These are phyloP conservation scores for Stichopus chloronotus DNA, from an alignment of 35 echinoderm and acorn worm genomes.

Conservation along the genomic window DNA sequence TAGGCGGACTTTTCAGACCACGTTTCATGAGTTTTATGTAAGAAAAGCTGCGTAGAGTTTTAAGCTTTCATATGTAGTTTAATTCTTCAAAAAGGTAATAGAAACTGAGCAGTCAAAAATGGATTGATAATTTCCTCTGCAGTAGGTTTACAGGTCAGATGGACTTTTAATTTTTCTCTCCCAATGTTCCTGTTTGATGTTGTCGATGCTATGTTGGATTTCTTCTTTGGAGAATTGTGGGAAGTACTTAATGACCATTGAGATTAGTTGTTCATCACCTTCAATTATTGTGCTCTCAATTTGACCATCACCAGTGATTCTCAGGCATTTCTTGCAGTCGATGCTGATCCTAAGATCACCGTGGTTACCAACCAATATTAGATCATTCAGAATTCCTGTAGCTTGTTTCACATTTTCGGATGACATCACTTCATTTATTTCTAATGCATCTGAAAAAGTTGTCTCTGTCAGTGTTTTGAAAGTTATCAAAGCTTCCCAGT, in stretches of 20 bases:
- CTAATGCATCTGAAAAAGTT: neutral
- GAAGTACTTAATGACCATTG: neutral
- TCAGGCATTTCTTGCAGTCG: neutral
- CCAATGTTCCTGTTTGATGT: neutral
- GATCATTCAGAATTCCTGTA: neutral
- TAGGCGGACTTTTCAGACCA: too few species aligned
- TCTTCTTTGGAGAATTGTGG: conserved; percentile 5
- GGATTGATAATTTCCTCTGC: too few species aligned
- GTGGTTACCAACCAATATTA: neutral
- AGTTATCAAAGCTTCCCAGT: conserved; percentile 19
- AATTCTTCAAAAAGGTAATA: too few species aligned
- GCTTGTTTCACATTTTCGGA: neutral
- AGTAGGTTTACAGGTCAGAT: too few species aligned
- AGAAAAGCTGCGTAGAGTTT: too few species aligned
- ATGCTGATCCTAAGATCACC: neutral
- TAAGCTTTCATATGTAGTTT: too few species aligned
- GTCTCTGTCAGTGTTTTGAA: neutral
- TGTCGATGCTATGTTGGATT: neutral
- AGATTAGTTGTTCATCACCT: neutral
- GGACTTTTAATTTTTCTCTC: too few species aligned
- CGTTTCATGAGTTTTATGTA: too few species aligned
- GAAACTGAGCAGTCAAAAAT: too few species aligned
- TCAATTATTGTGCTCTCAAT: conserved; percentile 2
- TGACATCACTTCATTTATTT: neutral
- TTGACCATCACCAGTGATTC: neutral